phyloP scores from a whole-genome alignment of 2,113 vertebrate species.

The Vulpes ferrilata region DNA sequence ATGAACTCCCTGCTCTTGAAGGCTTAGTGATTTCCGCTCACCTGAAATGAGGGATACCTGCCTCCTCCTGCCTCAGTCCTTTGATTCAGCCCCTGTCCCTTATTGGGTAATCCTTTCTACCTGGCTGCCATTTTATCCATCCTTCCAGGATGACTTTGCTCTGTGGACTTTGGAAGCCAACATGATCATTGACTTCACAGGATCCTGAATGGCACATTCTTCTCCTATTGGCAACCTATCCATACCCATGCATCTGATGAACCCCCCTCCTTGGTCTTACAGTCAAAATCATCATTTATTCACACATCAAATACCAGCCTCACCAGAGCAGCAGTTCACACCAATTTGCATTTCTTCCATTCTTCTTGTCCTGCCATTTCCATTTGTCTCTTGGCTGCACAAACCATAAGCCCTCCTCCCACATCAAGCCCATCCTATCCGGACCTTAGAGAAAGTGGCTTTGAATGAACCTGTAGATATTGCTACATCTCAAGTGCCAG shows the following conservation, averaged over 20 bases:
- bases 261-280: no score
- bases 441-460: not conserved
- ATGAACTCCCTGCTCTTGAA: not conserved
- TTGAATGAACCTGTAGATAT: not conserved
- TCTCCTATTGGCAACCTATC: no score
- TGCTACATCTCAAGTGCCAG: not conserved
- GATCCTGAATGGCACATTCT: not conserved
- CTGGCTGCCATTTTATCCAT: not conserved
- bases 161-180: not conserved
- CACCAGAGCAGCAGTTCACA: not conserved
- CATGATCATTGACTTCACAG: not conserved
- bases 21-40: not conserved
- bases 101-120: accelerated
- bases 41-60: not conserved
- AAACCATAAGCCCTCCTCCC: not conserved
- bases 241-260: accelerated
- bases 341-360: not conserved
- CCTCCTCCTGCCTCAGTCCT: not conserved
- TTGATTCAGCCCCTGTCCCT: not conserved
- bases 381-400: not conserved
- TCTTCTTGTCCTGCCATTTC: not conserved
- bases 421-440: accelerated
- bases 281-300: not conserved
- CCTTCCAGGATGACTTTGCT: not conserved
- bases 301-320: not conserved